Evolutionary conservation across 1,140 invertebrate species (phyloP).

Genomic region (Eciton burchellii): DNA sequence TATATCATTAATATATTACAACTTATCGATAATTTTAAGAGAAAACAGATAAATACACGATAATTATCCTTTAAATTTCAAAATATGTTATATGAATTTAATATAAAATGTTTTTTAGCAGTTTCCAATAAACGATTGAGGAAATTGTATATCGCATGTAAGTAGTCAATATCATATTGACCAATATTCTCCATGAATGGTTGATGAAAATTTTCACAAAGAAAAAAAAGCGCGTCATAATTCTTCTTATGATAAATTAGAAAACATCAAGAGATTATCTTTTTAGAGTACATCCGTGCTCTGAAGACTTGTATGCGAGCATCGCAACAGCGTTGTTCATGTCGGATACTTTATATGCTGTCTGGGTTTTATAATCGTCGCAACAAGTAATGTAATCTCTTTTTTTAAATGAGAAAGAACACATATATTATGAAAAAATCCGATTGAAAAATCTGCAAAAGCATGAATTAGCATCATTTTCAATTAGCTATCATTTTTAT

Average conservation of each 20-base stretch:
- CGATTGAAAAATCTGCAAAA: neutral
- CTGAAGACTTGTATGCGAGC: constrained; percentile 27
- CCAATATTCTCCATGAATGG: constrained; percentile 13
- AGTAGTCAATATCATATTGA: constrained; percentile 33
- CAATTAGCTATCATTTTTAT: neutral
- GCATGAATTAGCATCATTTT: neutral
- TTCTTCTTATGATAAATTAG: neutral
- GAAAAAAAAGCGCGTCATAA: neutral
- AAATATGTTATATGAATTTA: neutral
- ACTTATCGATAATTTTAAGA: neutral
- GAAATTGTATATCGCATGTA: neutral
- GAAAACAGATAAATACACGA: no score
- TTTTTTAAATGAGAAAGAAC: neutral
- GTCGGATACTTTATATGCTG: constrained; percentile 26
- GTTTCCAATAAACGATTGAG: neutral
- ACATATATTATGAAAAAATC: neutral
- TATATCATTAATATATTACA: neutral
- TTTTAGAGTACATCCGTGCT: constrained; percentile 12
- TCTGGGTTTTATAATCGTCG: constrained; percentile 25
- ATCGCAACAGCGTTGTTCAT: constrained; percentile 21
- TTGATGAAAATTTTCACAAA: constrained; percentile 9
- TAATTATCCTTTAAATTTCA: neutral
- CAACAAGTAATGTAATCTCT: neutral
- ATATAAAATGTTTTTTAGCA: neutral
- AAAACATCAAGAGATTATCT: constrained; percentile 35